phyloP scores from a whole-genome alignment of 2,113 vertebrate species.

The Capreolus pygargus region DNA sequence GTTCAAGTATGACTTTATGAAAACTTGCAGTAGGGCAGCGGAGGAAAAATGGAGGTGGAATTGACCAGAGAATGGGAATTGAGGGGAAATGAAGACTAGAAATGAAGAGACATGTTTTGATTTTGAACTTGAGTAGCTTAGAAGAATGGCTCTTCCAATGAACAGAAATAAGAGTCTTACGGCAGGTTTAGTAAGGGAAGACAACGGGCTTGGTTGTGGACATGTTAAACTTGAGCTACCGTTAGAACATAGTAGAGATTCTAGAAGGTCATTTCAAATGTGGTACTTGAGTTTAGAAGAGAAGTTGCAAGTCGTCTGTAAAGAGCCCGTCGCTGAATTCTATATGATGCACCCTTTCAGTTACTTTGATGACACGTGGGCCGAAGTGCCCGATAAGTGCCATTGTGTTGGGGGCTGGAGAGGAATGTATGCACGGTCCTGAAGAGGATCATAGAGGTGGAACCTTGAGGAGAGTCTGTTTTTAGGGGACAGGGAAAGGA shows the following conservation, averaged over 20 bases:
- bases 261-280: background rate
- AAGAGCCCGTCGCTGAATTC: background rate
- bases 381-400: background rate
- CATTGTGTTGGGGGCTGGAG: background rate
- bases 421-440: background rate
- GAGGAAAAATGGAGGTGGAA: background rate
- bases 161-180: background rate
- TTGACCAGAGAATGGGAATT: background rate
- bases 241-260: background rate
- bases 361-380: background rate
- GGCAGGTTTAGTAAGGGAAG: background rate
- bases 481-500: background rate
- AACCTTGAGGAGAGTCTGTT: background rate
- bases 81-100: background rate
- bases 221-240: background rate
- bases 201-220: background rate
- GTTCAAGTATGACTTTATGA: background rate
- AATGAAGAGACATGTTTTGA: background rate
- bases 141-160: background rate
- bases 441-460: background rate
- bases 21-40: background rate
- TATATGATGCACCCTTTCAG: background rate
- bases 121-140: background rate
- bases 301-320: background rate
- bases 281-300: background rate